Evolutionary conservation across 1,140 invertebrate genomes (phyloP).

Genomic region (Heliothis subflexa): DNA sequence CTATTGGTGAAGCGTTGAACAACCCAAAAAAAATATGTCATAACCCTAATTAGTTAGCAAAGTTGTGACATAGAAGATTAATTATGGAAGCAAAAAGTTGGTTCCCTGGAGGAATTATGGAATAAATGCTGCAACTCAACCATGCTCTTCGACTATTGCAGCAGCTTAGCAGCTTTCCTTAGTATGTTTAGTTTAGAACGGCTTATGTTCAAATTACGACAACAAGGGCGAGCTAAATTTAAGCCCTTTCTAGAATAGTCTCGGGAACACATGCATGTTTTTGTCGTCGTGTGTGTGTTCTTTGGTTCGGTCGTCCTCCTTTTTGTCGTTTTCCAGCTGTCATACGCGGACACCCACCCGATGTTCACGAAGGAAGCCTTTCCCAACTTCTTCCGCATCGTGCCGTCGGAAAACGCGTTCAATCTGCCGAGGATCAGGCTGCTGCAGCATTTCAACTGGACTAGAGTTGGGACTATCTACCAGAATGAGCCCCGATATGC

Average conservation of each 20-base stretch:
- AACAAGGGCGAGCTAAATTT: background rate
- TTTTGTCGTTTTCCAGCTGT: slow-evolving; percentile 89
- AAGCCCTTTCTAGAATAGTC: background rate
- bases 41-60: too few relatives aligned
- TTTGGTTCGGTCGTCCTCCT: slow-evolving; percentile 18
- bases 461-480: slow-evolving; percentile 97
- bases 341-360: slow-evolving; percentile 99
- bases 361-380: slow-evolving; percentile 98
- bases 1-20: too few relatives aligned
- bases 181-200: background rate
- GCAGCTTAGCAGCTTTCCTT: background rate
- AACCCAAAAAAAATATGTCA: too few relatives aligned
- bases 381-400: slow-evolving; percentile 98
- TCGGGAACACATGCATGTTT: background rate
- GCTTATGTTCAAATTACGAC: too few relatives aligned
- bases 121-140: background rate
- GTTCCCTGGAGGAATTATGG: too few relatives aligned
- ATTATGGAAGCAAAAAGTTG: too few relatives aligned
- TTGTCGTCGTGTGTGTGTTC: background rate
- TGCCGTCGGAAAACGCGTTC: slow-evolving; percentile 98
- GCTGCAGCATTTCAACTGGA: slow-evolving; percentile 98
- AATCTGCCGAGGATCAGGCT: slow-evolving; percentile 96
- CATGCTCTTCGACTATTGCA: background rate
- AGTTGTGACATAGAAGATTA: too few relatives aligned
- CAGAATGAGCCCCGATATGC: slow-evolving; percentile 98